Percentiles rank a stretch among this genome's conserved stretches.
These are phyloP conservation scores for Melanotaenia duboulayi DNA, from an alignment of 2,113 vertebrate species.

Conservation along the genomic window DNA sequence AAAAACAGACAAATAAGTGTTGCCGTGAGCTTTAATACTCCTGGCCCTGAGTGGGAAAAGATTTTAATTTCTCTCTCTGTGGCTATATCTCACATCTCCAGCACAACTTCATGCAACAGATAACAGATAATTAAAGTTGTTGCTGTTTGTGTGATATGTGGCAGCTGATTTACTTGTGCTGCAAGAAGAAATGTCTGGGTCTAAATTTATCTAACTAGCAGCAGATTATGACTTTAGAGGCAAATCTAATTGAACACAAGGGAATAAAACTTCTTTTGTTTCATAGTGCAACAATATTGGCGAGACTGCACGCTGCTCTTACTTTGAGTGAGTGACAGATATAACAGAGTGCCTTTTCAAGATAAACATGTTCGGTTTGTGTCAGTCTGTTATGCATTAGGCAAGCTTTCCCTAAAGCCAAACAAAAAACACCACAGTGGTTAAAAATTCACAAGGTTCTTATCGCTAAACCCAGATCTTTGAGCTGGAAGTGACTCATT, in stretches of 20 bases:
- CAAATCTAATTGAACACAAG: constrained; percentile 44
- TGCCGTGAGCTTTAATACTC: constrained; percentile 23
- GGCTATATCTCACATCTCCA: constrained; percentile 16
- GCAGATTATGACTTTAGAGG: constrained; percentile 37
- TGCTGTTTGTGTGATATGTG: constrained; percentile 46
- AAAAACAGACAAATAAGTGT: too few species aligned
- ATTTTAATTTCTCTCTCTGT: constrained; percentile 13
- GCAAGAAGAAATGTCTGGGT: constrained; percentile 4
- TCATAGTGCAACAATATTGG: constrained; percentile 10
- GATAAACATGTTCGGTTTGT: constrained; percentile 34
- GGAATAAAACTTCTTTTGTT: constrained; percentile 55
- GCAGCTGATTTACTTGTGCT: constrained; percentile 24
- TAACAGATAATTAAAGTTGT: constrained; percentile 59
- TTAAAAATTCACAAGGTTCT: constrained; percentile 12
- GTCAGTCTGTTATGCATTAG: constrained; percentile 19
- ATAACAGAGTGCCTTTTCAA: constrained; percentile 32
- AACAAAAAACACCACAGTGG: constrained; percentile 3
- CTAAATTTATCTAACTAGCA: constrained; percentile 51
- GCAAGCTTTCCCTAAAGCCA: constrained; percentile 14
- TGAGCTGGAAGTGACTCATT: constrained; percentile 20
- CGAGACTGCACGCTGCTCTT: constrained; percentile 1
- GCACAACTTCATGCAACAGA: constrained; percentile 36
- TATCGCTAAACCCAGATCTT: constrained; percentile 33
- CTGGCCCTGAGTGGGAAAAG: constrained; percentile 1
- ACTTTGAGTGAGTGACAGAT: constrained; percentile 12